phyloP scores from a whole-genome alignment of 1,140 invertebrate species.

The Euura lappo region DNA sequence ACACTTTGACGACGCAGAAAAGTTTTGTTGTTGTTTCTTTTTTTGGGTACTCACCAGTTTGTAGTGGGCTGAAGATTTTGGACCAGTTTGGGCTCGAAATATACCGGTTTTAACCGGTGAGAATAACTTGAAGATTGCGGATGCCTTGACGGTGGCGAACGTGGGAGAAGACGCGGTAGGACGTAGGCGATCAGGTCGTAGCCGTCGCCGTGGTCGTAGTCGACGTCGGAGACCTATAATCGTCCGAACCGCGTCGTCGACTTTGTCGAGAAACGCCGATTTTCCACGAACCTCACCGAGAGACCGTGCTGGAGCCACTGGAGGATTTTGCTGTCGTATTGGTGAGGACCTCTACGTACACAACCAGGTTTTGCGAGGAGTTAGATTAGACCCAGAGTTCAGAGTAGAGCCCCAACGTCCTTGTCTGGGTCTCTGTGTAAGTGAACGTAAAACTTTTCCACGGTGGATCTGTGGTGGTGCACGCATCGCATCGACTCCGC shows the following conservation, averaged over 20 bases:
- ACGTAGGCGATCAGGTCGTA: neutral
- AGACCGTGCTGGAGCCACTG: conserved; percentile 43
- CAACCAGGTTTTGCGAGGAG: conserved; percentile 46
- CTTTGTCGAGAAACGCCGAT: conserved; percentile 44
- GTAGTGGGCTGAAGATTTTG: neutral
- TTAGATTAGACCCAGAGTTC: conserved; percentile 48
- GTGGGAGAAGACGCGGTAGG: neutral
- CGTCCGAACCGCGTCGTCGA: conserved; percentile 38
- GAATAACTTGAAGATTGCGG: too few relatives aligned
- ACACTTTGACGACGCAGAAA: too few relatives aligned
- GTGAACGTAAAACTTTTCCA: conserved; percentile 61
- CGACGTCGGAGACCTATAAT: conserved; percentile 26
- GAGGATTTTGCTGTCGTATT: conserved; percentile 38
- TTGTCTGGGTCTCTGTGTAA: conserved; percentile 32
- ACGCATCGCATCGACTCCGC: conserved; percentile 49
- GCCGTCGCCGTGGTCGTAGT: neutral
- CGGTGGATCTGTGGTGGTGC: conserved; percentile 44
- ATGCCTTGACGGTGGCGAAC: too few relatives aligned
- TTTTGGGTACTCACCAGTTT: too few relatives aligned
- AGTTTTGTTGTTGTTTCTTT: too few relatives aligned
- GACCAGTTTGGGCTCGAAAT: neutral
- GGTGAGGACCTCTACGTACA: conserved; percentile 19
- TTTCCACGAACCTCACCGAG: conserved; percentile 51
- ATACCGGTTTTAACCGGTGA: too few relatives aligned
- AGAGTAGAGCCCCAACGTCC: conserved; percentile 29